Evolutionary conservation across 2,113 vertebrate genomes (phyloP).

Genomic region (Trinectes maculatus): DNA sequence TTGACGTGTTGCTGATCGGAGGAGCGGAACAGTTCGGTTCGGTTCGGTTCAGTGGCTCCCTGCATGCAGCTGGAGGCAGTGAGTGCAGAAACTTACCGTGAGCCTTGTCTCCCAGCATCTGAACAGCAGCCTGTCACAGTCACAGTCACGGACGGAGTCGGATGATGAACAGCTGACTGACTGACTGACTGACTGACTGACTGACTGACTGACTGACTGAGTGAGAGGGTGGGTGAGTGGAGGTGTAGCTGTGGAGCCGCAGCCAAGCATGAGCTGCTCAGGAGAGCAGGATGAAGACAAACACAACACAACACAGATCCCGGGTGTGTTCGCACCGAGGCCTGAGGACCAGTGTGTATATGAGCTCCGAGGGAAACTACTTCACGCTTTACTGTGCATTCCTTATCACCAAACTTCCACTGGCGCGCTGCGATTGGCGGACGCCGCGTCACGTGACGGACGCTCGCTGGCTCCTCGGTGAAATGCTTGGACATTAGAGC

Average conservation of each 20-base stretch:
- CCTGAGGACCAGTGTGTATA: no score
- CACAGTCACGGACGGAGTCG: no score
- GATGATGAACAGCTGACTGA: conserved; percentile 15
- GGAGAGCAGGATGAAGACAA: background rate
- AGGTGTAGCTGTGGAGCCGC: conserved; percentile 27
- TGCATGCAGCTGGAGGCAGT: no score
- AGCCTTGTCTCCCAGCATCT: conserved; percentile 79
- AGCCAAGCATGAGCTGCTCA: conserved; percentile 51
- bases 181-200: no score
- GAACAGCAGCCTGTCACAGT: conserved; percentile 42
- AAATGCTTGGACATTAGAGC: conserved; percentile 50
- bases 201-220: no score
- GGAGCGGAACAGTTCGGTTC: no score
- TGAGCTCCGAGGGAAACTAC: conserved; percentile 59
- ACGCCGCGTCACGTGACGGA: conserved; percentile 67
- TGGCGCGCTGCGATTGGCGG: conserved; percentile 66
- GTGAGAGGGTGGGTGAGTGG: no score
- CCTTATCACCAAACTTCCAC: conserved; percentile 57
- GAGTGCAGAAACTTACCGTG: conserved; percentile 70
- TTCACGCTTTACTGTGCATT: conserved; percentile 56
- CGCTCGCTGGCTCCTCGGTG: conserved; percentile 25
- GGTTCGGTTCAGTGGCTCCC: no score
- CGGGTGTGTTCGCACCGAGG: conserved; percentile 29
- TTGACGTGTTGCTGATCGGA: no score
- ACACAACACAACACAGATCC: background rate